A percentile compares a stretch with the other conserved stretches of the same genome.
Evolutionary conservation across 2,888 invertebrate species (phyloP).

Genomic region (Epsilonema sp.): DNA sequence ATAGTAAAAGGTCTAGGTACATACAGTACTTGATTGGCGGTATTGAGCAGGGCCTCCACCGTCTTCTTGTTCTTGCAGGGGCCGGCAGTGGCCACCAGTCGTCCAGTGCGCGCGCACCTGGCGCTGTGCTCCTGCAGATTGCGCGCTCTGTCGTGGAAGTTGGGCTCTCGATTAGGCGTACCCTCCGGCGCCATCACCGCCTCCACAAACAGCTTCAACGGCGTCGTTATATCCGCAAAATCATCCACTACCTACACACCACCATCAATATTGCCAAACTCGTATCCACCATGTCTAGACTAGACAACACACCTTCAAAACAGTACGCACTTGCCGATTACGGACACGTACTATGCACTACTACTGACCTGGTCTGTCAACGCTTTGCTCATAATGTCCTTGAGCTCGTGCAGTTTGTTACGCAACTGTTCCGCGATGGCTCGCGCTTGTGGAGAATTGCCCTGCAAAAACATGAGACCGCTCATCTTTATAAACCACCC

Average conservation of each 20-base stretch:
- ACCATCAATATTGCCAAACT: no score
- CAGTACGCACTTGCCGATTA: no score
- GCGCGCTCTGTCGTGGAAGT: conserved; percentile 66
- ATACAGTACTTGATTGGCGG: conserved; percentile 50
- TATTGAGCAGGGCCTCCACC: conserved; percentile 57
- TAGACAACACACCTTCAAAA: no score
- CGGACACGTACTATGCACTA: no score
- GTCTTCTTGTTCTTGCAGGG: conserved; percentile 75
- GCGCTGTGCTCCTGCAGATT: conserved; percentile 60
- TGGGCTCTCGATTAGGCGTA: conserved; percentile 63
- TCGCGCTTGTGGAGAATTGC: conserved; percentile 37
- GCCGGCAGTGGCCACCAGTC: conserved; percentile 70
- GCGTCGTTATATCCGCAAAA: conserved; percentile 88
- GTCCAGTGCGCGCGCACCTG: conserved; percentile 67
- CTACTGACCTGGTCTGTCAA: conserved; percentile 58
- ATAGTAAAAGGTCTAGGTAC: no score
- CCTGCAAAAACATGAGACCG: no score
- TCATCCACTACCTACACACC: conserved; percentile 75
- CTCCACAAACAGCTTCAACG: conserved; percentile 80
- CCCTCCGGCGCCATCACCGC: conserved; percentile 63
- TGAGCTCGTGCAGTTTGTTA: conserved; percentile 70
- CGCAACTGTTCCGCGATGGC: conserved; percentile 45
- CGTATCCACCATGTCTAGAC: no score
- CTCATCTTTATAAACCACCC: no score
- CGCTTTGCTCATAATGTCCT: conserved; percentile 70